A percentile compares a stretch with the other conserved stretches of the same genome.
phyloP scores from a whole-genome alignment of 2,888 invertebrate genomes.

The Sussaba pulchella region DNA sequence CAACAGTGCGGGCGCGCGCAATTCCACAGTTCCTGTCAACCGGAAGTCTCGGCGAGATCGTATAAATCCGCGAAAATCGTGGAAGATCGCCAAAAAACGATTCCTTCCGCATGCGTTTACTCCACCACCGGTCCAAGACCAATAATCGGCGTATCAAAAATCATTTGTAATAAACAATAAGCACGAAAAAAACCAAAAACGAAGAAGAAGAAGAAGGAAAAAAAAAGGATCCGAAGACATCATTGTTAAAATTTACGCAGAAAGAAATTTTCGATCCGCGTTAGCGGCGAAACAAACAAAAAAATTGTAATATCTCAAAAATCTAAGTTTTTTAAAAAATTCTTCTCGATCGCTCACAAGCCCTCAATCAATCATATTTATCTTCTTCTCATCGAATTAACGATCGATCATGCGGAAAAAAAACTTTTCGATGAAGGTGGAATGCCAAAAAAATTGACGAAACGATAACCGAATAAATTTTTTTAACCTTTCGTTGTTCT shows the following conservation, averaged over 20 bases:
- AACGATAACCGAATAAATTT: neutral
- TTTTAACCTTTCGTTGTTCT: too few relatives aligned
- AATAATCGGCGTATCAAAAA: constrained; percentile 52
- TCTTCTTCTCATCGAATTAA: too few relatives aligned
- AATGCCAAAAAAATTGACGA: neutral
- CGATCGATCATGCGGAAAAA: too few relatives aligned
- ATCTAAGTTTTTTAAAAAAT: too few relatives aligned
- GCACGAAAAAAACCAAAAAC: neutral
- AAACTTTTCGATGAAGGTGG: neutral
- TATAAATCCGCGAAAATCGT: constrained; percentile 66
- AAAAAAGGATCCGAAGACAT: constrained; percentile 22
- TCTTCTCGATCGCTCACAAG: too few relatives aligned
- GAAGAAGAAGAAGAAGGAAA: constrained; percentile 23
- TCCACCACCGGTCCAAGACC: constrained; percentile 54
- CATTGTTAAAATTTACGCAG: constrained; percentile 48
- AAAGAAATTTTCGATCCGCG: constrained; percentile 41
- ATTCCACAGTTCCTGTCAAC: constrained; percentile 61
- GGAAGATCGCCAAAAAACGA: constrained; percentile 54
- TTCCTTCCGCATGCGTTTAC: constrained; percentile 62
- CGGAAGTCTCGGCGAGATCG: constrained; percentile 64
- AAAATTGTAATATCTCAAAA: neutral
- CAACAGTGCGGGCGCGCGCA: constrained; percentile 47
- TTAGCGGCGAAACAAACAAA: neutral
- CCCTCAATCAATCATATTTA: too few relatives aligned
- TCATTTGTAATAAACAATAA: constrained; percentile 18